phyloP scores from a whole-genome alignment of 2,888 invertebrate genomes.

The Neoitamus cyanurus region DNA sequence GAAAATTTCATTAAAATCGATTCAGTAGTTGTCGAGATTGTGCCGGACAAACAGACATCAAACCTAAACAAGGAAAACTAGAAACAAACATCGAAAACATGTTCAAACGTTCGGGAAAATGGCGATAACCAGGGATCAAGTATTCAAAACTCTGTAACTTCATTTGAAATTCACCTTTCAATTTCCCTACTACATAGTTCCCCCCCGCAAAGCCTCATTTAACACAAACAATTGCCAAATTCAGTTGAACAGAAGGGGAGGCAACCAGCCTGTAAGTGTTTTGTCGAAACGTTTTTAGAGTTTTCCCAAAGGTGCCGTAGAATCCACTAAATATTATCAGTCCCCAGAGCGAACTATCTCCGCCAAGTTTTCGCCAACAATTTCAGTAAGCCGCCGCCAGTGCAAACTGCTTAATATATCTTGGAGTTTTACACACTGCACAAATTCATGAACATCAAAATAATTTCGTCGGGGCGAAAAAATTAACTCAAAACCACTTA shows the following conservation, averaged over 20 bases:
- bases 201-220: too few species aligned
- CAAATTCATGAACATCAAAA: not conserved
- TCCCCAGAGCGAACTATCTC: not conserved
- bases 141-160: too few species aligned
- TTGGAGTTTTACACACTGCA: not conserved
- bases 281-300: not conserved
- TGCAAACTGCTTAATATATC: slow-evolving; percentile 5
- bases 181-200: too few species aligned
- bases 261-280: not conserved
- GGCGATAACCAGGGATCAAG: too few species aligned
- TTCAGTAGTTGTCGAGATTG: too few species aligned
- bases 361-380: not conserved
- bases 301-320: not conserved
- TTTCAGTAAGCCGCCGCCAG: not conserved
- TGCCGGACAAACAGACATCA: too few species aligned
- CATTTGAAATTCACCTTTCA: too few species aligned
- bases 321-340: not conserved
- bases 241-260: not conserved
- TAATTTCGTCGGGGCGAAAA: slow-evolving; percentile 1
- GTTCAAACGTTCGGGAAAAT: too few species aligned
- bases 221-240: not conserved
- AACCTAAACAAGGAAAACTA: too few species aligned
- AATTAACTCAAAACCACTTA: slow-evolving; percentile 15
- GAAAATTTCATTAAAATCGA: too few species aligned
- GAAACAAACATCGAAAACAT: too few species aligned